Evolutionary conservation across 2,113 vertebrate species (phyloP).

Genomic region (Triplophysa dalaica): DNA sequence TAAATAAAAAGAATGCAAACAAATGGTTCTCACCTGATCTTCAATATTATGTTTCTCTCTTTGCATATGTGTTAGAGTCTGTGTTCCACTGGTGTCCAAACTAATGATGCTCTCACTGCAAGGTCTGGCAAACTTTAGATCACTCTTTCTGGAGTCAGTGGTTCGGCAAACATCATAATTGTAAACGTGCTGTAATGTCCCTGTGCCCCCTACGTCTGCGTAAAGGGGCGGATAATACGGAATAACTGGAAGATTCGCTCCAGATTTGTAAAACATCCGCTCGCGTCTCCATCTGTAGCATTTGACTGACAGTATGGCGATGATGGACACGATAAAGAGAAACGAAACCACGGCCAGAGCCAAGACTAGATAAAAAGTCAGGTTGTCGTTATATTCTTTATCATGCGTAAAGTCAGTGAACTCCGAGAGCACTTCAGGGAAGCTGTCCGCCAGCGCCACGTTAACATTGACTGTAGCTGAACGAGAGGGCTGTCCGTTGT

Average conservation of each 20-base stretch:
- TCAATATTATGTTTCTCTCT: background rate
- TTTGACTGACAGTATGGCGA: conserved; percentile 58
- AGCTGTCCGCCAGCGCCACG: conserved; percentile 59
- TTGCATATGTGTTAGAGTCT: conserved; percentile 28
- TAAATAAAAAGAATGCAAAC: background rate
- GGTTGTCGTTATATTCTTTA: background rate
- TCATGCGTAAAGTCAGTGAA: conserved; percentile 19
- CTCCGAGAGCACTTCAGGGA: conserved; percentile 55
- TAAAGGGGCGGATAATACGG: conserved; percentile 60
- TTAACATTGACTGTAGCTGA: conserved; percentile 61
- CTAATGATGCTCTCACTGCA: conserved; percentile 44
- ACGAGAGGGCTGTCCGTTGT: conserved; percentile 46
- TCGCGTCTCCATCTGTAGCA: conserved; percentile 52
- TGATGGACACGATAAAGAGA: conserved; percentile 65
- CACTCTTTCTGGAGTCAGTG: conserved; percentile 53
- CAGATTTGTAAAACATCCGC: conserved; percentile 50
- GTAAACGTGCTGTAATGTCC: conserved; percentile 52
- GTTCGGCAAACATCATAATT: conserved; percentile 57
- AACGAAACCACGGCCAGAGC: conserved; percentile 64
- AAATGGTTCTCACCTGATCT: conserved; percentile 30
- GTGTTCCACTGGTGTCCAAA: conserved; percentile 41
- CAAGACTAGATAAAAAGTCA: conserved; percentile 56
- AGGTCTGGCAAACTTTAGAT: conserved; percentile 43
- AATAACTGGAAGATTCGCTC: conserved; percentile 53
- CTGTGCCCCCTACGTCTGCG: conserved; percentile 52